phyloP scores from a whole-genome alignment of 2,797 vertebrate species.

The Antrozous pallidus region DNA sequence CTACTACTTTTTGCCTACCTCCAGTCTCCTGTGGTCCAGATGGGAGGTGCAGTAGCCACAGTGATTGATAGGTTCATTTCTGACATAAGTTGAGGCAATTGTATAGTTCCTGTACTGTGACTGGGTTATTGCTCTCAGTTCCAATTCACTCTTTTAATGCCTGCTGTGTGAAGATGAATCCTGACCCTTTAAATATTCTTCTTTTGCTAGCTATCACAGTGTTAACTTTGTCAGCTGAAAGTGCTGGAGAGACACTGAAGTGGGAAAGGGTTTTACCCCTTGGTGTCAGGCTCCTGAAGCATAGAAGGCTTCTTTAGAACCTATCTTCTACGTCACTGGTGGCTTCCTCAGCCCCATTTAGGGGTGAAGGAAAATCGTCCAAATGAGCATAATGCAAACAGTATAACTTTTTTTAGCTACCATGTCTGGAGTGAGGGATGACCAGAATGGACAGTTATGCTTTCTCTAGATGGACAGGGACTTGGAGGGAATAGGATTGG shows the following conservation, averaged over 20 bases:
- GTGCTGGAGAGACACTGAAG: neutral
- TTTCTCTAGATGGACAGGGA: neutral
- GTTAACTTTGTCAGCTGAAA: conserved; percentile 9
- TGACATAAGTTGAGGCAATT: neutral
- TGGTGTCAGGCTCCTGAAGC: neutral
- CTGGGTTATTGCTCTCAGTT: neutral
- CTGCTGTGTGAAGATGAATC: neutral
- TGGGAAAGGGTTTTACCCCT: neutral
- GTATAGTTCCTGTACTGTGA: neutral
- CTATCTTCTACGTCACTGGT: neutral
- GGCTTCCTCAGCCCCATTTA: neutral
- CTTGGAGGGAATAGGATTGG: neutral
- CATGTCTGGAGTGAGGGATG: neutral
- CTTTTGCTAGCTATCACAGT: neutral
- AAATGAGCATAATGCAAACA: neutral
- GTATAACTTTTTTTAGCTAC: neutral
- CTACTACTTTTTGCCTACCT: neutral
- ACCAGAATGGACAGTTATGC: neutral
- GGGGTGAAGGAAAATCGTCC: neutral
- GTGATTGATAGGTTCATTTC: neutral
- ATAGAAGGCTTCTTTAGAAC: neutral
- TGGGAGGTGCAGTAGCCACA: neutral
- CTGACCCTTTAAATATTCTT: neutral
- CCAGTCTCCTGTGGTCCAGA: neutral
- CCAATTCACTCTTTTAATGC: neutral